Evolutionary conservation across 2,888 invertebrate species (phyloP), one percentile per base, ranked within the genome.

Genomic region (Eueremaeus valkanovi): DNA sequence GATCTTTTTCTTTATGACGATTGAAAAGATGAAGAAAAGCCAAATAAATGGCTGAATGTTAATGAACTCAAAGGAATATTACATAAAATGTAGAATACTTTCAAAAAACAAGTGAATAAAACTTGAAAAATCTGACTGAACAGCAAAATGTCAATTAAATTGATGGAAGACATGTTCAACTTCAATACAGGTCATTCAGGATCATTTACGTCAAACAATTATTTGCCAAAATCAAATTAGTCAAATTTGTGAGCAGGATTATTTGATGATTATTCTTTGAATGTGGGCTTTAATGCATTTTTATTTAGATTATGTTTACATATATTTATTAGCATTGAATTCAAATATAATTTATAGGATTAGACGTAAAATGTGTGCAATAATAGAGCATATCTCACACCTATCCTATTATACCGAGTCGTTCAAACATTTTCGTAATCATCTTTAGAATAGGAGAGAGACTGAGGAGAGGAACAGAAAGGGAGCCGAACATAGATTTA

Each of bases 381-480:
- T 58, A 58, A 31, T 29, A 58, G 58, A 0, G 3, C 58, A 58
- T 58, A 58, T 58, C 29, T 58, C 58, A 58, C 58, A 58, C 58
- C 58, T 45, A 45, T 36, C 16, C 45, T 6, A 11, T 16, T 16
- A 45, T 16, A 36, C 36, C 21, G 27, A 24, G 11, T n/a, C 3
- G n/a, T 11, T 18, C 16, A 18, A 18, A n/a, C 27, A 1, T 55
- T 8, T 6, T 3, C 24, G 55, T 51, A 51, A 8, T 13, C 21
- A 55, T 55, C 11, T 24, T 55, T 13, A 3, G 9, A 27, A 1
- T 3, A n/a, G 1, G 3, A 49, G 49, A 49, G 3, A 49, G 49
- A 49, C 49, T 5, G n/a, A 11, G 6, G 49, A 49, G 18, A 21
- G 49, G 18, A 18, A 18, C 8, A 5, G 3, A 49, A 49, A 49